A percentile compares a stretch with the other conserved stretches of the same genome.
Evolutionary conservation across 2,888 invertebrate genomes (phyloP).

Genomic region (Timema podura): DNA sequence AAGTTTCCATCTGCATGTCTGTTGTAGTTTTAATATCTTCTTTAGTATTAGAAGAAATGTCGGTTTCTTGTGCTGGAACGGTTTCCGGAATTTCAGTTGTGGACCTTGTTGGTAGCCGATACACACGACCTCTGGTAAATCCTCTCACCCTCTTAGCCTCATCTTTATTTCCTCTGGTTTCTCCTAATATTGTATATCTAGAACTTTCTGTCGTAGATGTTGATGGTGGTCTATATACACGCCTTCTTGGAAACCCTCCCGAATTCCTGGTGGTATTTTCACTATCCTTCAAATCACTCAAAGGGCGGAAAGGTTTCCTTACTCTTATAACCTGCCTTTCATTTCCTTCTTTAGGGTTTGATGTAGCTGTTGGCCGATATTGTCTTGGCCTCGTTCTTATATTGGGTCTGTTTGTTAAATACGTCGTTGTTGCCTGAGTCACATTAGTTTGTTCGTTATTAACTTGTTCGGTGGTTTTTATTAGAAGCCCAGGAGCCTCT

Average conservation of each 20-base stretch:
- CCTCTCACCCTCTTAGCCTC: neutral
- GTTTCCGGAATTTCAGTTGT: no score
- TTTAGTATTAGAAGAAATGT: no score
- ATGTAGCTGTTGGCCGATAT: conserved; percentile 1
- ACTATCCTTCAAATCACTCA: neutral
- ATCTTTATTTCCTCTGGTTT: neutral
- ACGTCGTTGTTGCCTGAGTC: no score
- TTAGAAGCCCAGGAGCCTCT: no score
- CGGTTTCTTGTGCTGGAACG: no score
- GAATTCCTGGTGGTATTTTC: conserved; percentile 9
- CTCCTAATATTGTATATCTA: no score
- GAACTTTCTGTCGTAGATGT: conserved; percentile 12
- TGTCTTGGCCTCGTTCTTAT: conserved; percentile 13
- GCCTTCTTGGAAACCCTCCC: neutral
- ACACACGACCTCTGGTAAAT: conserved; percentile 4
- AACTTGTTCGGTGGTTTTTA: no score
- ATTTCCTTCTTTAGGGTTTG: neutral
- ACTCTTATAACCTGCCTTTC: neutral
- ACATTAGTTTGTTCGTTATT: no score
- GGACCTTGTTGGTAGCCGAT: conserved; percentile 1
- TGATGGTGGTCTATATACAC: conserved; percentile 11
- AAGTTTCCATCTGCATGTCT: no score
- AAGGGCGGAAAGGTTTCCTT: neutral
- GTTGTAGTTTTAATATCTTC: no score
- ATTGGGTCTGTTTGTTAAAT: no score